Percentiles rank a stretch among this genome's conserved stretches.
These are phyloP conservation scores for Rhingia rostrata DNA, from an alignment of 2,888 invertebrate genomes.

Conservation along the genomic window DNA sequence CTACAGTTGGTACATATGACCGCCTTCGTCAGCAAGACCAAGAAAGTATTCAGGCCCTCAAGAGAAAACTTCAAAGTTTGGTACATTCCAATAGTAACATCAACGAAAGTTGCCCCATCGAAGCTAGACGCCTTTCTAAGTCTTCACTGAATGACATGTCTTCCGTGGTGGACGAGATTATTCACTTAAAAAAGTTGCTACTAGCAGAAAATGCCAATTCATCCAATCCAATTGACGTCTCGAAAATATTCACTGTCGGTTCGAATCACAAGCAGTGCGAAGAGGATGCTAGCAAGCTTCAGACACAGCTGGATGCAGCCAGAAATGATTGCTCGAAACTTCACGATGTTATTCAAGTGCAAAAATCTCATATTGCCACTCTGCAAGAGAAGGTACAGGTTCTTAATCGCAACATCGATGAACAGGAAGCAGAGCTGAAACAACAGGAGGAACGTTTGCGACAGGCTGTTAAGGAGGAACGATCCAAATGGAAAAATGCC, in stretches of 20 bases:
- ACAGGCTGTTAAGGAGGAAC: constrained; percentile 83
- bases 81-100: constrained; percentile 72
- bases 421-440: constrained; percentile 86
- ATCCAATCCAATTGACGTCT: constrained; percentile 86
- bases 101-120: constrained; percentile 22
- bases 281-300: constrained; percentile 86
- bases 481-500: constrained; percentile 80
- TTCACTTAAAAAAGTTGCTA: constrained; percentile 86
- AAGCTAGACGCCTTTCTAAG: constrained; percentile 36
- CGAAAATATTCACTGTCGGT: constrained; percentile 83
- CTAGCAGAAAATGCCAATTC: constrained; percentile 85
- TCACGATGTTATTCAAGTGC: constrained; percentile 79
- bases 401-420: constrained; percentile 86
- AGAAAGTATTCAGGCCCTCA: constrained; percentile 87
- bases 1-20: constrained; percentile 91
- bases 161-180: constrained; percentile 86
- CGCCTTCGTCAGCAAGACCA: constrained; percentile 88
- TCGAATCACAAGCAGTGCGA: constrained; percentile 85
- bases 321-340: constrained; percentile 82
- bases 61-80: constrained; percentile 79
- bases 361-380: constrained; percentile 86
- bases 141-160: constrained; percentile 82
- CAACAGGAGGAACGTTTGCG: constrained; percentile 85
- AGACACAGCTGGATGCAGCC: constrained; percentile 86
- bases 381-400: constrained; percentile 87